Conservation (phyloP, 2,888 invertebrate species). For the Tiliacea aurago region DNA sequence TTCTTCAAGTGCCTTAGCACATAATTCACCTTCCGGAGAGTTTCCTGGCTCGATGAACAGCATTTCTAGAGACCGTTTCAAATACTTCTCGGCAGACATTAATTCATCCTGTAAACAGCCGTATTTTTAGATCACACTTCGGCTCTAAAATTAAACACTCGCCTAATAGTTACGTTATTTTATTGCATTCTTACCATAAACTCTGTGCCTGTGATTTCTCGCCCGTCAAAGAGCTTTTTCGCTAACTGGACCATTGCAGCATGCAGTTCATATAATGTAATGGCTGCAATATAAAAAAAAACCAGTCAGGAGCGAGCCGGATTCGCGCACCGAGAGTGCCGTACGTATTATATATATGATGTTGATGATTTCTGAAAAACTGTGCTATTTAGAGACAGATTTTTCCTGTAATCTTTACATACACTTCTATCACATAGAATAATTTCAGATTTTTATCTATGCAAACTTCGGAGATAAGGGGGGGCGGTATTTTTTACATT, state of each 20-base stretch:
- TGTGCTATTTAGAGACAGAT: no score
- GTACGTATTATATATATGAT: no score
- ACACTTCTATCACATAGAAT: no score
- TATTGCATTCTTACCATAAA: constrained; percentile 83
- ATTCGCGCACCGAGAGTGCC: no score
- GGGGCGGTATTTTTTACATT: no score
- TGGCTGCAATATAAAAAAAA: constrained; percentile 85
- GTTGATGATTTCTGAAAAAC: no score
- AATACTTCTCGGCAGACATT: constrained; percentile 89
- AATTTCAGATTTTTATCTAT: no score
- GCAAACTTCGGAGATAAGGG: no score
- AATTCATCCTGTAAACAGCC: constrained; percentile 85
- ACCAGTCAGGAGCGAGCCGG: no score
- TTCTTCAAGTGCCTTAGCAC: constrained; percentile 92
- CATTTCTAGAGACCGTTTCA: constrained; percentile 92
- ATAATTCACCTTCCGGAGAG: constrained; percentile 93
- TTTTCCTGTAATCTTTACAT: no score
- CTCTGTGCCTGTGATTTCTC: constrained; percentile 89
- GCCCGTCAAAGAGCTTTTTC: constrained; percentile 91
- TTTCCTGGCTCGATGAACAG: constrained; percentile 93
- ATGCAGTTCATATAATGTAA: constrained; percentile 94
- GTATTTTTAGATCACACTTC: constrained; percentile 14
- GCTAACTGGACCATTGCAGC: constrained; percentile 92
- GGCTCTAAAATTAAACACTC: not conserved
- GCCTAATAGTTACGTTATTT: not conserved